Evolutionary conservation across 2,888 invertebrate species (phyloP), one percentile per base, ranked within the genome.

Genomic region (Podotricha telesiphe): DNA sequence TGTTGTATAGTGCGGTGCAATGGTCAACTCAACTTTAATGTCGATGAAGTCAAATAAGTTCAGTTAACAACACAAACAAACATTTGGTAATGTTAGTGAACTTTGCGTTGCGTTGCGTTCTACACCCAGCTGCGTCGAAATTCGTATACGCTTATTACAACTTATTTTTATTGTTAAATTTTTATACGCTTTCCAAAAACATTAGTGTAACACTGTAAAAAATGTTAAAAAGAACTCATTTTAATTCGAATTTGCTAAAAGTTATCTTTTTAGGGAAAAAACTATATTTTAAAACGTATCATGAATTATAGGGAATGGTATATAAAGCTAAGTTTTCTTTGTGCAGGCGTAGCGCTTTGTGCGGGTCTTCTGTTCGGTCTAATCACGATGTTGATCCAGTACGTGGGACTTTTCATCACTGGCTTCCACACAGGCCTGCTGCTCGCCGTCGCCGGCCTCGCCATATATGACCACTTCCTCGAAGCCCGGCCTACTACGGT

Each of bases 321-420:
- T 15, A 4, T 17, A 28, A 53, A 34, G 34, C 2, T 28, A 0
- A 3, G n/a, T 7, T 28, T 7, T 28, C 19, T 19, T 11, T 34
- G 20, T 0, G 0, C 88, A 93, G 96, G 95, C 70, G 95, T 96
- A 59, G 95, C 96, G 0, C 83, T 96, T 20, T 95, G 95, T 68
- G 96, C 96, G 34, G 97, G 97, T 13, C 87, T 96, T 22, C 89
- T 97, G 51, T 96, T 96, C 79, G 97, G 97, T 15, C 94, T 96
- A 70, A 96, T 97, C 80, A 96, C 96, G 13, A 96, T 96, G 95
- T 93, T 97, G 79, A 96, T 97, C 69, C 96, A 96, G 82, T 96
- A 96, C 82, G 96, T 96, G 48, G 96, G 96, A 6, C 94, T 97
- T 68, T 97, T 97, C 87, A 95, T 96, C 94, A 95, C 96, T 22